These are phyloP conservation scores for Montipora capricornis DNA, from an alignment of 64 coral and sea anemone genomes.

Conservation along the genomic window DNA sequence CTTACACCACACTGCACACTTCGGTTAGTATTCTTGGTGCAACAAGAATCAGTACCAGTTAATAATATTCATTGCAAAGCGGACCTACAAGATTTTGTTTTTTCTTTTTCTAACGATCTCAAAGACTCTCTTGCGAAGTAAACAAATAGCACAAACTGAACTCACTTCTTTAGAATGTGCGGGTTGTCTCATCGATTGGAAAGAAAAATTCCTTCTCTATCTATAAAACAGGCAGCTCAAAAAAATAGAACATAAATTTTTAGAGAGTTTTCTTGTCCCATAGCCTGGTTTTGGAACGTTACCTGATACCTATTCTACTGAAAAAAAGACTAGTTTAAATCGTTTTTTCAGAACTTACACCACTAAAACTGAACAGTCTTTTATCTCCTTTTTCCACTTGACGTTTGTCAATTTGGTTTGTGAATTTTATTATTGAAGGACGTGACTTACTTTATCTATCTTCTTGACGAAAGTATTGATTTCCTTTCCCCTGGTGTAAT, in stretches of 20 bases:
- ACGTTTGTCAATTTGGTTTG: background rate
- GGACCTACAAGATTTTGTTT: too few species aligned
- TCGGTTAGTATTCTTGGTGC: too few species aligned
- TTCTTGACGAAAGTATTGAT: background rate
- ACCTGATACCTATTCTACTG: background rate
- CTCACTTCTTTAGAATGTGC: background rate
- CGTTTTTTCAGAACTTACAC: background rate
- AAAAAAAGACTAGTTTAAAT: background rate
- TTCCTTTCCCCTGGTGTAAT: background rate
- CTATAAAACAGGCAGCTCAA: background rate
- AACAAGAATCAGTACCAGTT: too few species aligned
- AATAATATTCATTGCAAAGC: too few species aligned
- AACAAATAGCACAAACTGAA: too few species aligned
- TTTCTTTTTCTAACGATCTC: background rate
- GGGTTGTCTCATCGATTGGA: background rate
- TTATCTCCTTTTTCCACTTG: background rate
- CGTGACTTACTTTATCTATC: background rate
- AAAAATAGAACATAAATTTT: background rate
- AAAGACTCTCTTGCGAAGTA: background rate
- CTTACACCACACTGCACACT: too few species aligned
- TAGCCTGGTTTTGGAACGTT: background rate
- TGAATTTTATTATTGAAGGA: background rate
- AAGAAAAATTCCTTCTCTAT: background rate
- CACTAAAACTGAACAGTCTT: background rate
- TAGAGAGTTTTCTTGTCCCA: background rate